Conservation (phyloP, 2,888 invertebrate species). For the Adineta ricciae region DNA sequence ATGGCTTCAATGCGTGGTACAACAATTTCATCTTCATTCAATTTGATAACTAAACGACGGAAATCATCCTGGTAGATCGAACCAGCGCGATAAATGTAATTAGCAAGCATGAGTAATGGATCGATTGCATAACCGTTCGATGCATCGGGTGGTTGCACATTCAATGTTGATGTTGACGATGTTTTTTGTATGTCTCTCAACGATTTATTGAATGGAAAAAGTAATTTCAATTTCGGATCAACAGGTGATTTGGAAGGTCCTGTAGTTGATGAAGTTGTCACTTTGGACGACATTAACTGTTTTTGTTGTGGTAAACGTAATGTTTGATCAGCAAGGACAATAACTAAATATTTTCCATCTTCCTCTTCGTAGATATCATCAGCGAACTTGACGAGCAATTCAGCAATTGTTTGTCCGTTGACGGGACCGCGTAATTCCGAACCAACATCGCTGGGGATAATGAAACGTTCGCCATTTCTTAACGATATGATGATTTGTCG, state of each 20-base stretch:
- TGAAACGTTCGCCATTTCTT: conserved; percentile 86
- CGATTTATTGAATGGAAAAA: conserved; percentile 2
- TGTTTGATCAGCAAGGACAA: background rate
- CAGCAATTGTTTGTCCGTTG: background rate
- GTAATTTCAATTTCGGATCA: conserved; percentile 18
- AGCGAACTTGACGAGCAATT: background rate
- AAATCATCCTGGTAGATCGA: background rate
- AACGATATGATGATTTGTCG: background rate
- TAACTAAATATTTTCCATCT: background rate
- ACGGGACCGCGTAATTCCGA: background rate
- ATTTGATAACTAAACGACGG: conserved; percentile 14
- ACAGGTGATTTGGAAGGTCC: background rate
- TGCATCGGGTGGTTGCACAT: background rate
- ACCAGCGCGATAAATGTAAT: conserved; percentile 12
- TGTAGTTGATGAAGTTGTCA: background rate
- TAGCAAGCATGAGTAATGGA: conserved; percentile 13
- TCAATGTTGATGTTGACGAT: background rate
- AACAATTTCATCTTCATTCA: conserved; percentile 21
- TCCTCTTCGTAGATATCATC: conserved; percentile 9
- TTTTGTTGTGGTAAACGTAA: conserved; percentile 10
- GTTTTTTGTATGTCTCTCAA: background rate
- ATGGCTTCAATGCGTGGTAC: conserved; percentile 15
- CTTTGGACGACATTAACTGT: background rate
- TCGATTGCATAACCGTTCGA: conserved; percentile 1
- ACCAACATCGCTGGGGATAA: conserved; percentile 78